A percentile compares a stretch with the other conserved stretches of the same genome.
phyloP scores from a whole-genome alignment of 2,113 vertebrate species.

The Tupaia chinensis region DNA sequence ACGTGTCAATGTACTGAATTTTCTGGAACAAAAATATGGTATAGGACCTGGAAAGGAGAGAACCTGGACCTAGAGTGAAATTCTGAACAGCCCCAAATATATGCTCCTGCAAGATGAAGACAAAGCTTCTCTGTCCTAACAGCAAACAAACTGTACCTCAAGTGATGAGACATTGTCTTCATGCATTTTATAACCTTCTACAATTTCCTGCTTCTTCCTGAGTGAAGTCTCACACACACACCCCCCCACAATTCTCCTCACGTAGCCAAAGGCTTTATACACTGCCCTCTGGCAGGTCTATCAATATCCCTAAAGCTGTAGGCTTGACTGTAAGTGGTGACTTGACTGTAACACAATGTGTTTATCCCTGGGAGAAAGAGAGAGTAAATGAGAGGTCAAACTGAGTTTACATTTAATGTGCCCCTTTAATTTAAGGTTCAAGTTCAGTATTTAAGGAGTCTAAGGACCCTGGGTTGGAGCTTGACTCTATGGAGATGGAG shows the following conservation, averaged over 20 bases:
- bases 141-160: neutral
- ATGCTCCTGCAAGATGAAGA: conserved; percentile 1
- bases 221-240: neutral
- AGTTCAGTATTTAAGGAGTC: neutral
- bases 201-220: neutral
- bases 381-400: neutral
- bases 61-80: neutral
- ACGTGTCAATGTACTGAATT: neutral
- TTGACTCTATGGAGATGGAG: neutral
- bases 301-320: conserved; percentile 31
- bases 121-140: neutral
- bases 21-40: neutral
- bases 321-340: neutral
- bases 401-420: neutral
- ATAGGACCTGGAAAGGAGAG: neutral
- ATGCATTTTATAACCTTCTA: neutral
- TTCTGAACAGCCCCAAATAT: neutral
- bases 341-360: neutral
- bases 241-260: neutral
- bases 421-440: conserved; percentile 36
- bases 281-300: neutral
- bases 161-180: neutral
- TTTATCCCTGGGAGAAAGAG: neutral
- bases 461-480: neutral
- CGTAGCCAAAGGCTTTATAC: neutral